These are phyloP conservation scores for Eurystomus gularis DNA, from an alignment of 2,113 vertebrate genomes.

Conservation along the genomic window DNA sequence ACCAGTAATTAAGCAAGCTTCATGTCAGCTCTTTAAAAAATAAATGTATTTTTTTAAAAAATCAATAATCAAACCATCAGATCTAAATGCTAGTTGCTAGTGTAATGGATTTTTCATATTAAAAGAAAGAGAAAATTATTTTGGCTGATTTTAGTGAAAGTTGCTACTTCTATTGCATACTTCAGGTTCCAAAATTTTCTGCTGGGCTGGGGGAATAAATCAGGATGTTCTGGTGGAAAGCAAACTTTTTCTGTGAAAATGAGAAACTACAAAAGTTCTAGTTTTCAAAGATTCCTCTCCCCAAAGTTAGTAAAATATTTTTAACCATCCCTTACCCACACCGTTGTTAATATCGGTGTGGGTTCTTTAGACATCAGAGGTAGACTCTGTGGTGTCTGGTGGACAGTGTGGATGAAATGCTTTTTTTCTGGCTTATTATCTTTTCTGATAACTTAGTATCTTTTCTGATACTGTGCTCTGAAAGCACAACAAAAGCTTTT, in stretches of 20 bases:
- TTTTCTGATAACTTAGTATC: conserved; percentile 13
- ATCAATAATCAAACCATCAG: background rate
- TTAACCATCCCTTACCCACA: background rate
- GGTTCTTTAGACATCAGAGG: background rate
- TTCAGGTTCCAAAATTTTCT: background rate
- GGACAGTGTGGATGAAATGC: background rate
- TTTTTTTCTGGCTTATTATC: background rate
- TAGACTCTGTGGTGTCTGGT: background rate
- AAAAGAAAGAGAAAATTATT: background rate
- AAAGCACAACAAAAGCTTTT: conserved; percentile 24
- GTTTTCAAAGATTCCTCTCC: background rate
- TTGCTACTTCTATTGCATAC: background rate
- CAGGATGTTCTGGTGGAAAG: background rate
- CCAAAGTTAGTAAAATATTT: background rate
- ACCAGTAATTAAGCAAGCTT: background rate
- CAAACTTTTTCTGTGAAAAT: background rate
- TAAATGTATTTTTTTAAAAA: background rate
- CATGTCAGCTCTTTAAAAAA: background rate
- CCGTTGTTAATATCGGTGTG: background rate
- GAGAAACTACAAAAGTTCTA: background rate
- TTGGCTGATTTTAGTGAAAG: background rate
- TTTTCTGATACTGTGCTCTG: background rate
- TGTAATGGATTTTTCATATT: background rate
- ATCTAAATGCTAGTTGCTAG: background rate
- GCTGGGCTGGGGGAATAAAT: background rate